Base-by-base conservation (phyloP, 2,797 vertebrate genomes). In the Erethizon dorsatum region DNA sequence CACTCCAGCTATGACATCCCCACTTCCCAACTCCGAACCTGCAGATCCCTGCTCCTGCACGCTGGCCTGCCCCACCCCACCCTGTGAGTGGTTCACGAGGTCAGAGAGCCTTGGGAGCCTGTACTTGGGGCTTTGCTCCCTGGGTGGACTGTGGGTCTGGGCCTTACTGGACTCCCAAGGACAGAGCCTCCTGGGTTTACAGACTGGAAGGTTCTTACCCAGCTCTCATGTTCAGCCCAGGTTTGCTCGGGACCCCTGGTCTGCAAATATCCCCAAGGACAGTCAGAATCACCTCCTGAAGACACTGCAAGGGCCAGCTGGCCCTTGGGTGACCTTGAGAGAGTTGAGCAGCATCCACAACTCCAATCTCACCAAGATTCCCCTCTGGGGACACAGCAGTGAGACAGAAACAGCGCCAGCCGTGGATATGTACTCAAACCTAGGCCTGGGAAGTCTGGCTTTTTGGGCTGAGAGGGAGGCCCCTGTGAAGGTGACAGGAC, bases 151-250 rank as follows among this genome's bases (percentile, higher is more conserved):
- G 56, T 3, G 31, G 69, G 20, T 41, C 31, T 1, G 50, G 57
- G 3, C 33, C 14, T 3, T 28, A 2, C 63, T 7, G 28, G 31
- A 37, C 37, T 13, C n/a, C 31, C 2, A 15, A 41, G 41, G 50
- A 45, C 59, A 57, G 28, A 41, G 37, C 9, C 47, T 26, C 50
- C 88, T 8, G 31, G 45, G 13, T 31, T 50, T 56, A 13, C 61
- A 45, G 28, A 7, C 4, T 0, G 6, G 15, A 3, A 6, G 54
- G 15, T 11, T 59, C 47, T 22, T 0, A 0, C 12, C 83, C 59
- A 20, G 47, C 28, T 54, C 8, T 57, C 31, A 14, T 5, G 12
- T 10, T 88, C 47, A 33, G 22, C 28, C 14, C 47, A 14, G 10
- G 4, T 20, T 73, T 61, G 26, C 15, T 41, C 61, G 59, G 33